Percentiles rank a stretch among this genome's conserved stretches.
phyloP scores from a whole-genome alignment of 1,140 invertebrate species.

The fruit fly (Drosophila melanogaster) region Release_6_plus_ISO1_MT NT_033779.5:7988001-7988500 shows the following conservation, averaged over 20 bases:
- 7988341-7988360: neutral
- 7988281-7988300: conserved; percentile 92
- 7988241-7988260: conserved; percentile 85
- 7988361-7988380: neutral
- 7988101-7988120: conserved; percentile 68
- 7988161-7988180: conserved; percentile 76
- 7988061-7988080: conserved; percentile 27
- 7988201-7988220: conserved; percentile 72
- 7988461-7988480: conserved; percentile 90
- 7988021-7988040: conserved; percentile 20
- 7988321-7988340: conserved; percentile 86
- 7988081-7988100: conserved; percentile 56
- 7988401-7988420: conserved; percentile 88
- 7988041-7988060: conserved; percentile 8
- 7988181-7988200: conserved; percentile 71
- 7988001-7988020: conserved; percentile 40
- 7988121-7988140: conserved; percentile 70
- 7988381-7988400: conserved; percentile 87
- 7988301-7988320: conserved; percentile 88
- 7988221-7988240: conserved; percentile 65
- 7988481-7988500: conserved; percentile 89
- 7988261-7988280: conserved; percentile 87
- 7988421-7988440: conserved; percentile 91
- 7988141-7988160: conserved; percentile 75
- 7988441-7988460: conserved; percentile 90